Conservation (phyloP, 2,888 invertebrate species). For the Thymelicus acteon region DNA sequence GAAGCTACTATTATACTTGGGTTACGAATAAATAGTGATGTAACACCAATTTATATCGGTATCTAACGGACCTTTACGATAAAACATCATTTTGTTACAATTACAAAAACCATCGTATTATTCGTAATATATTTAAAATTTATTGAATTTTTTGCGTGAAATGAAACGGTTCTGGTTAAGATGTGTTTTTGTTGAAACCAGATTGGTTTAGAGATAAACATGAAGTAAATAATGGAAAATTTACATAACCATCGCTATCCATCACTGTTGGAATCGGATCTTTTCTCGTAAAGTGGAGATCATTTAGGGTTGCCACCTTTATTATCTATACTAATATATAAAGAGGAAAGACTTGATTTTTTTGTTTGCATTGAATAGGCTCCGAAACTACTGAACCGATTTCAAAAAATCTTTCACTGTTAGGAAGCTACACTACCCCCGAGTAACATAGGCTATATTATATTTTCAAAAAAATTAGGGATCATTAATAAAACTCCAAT, state of each 20-base stretch:
- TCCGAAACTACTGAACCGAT: no score
- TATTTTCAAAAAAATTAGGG: no score
- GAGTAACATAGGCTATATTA: no score
- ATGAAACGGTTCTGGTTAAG: conserved; percentile 10
- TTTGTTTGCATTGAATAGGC: no score
- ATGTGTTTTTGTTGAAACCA: neutral
- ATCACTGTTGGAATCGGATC: neutral
- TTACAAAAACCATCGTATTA: conserved; percentile 13
- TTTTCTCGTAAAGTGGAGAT: no score
- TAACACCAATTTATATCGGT: conserved; percentile 21
- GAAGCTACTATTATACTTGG: conserved; percentile 5
- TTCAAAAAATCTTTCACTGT: no score
- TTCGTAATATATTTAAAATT: neutral
- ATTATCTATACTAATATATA: no score
- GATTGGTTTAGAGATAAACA: conserved; percentile 7
- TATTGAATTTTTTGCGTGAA: conserved; percentile 15
- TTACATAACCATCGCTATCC: neutral
- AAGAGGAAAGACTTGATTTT: no score
- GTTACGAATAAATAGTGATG: conserved; percentile 4
- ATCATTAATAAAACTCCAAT: no score
- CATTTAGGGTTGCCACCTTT: no score
- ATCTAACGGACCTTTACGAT: conserved; percentile 15
- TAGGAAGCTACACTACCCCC: no score
- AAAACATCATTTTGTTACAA: conserved; percentile 6
- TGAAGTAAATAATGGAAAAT: conserved; percentile 7